Evolutionary conservation across 1,140 invertebrate genomes (phyloP).

Genomic region (Drosophila lacertosa): DNA sequence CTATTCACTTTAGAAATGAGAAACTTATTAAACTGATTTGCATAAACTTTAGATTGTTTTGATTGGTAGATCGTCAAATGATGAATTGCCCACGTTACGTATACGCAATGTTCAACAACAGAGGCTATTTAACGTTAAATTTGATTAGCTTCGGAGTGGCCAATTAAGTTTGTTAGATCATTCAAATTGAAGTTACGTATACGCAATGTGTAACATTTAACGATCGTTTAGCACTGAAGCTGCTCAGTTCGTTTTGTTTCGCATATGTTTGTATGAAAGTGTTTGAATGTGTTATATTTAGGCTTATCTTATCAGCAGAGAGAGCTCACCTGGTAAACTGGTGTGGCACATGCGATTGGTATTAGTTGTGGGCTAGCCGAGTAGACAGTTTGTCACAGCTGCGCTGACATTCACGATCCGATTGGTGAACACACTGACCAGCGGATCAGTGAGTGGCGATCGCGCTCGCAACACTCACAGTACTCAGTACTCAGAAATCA

Average conservation of each 20-base stretch:
- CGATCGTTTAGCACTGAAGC: constrained; percentile 17
- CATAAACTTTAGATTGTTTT: too few relatives aligned
- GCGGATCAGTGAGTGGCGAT: neutral
- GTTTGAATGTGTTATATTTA: neutral
- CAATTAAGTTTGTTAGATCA: neutral
- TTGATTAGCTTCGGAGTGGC: neutral
- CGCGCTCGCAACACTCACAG: neutral
- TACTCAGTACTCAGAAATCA: neutral
- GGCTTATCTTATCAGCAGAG: constrained; percentile 39
- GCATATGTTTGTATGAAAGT: neutral
- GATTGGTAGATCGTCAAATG: too few relatives aligned
- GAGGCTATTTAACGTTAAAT: neutral
- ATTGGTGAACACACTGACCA: neutral
- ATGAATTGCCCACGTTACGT: neutral
- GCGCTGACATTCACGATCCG: constrained; percentile 24
- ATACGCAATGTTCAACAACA: neutral
- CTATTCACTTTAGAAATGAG: too few relatives aligned
- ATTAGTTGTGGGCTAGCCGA: neutral
- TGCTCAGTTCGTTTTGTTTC: neutral
- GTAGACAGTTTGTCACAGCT: constrained; percentile 12
- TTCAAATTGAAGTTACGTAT: constrained; percentile 9
- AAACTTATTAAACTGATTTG: too few relatives aligned
- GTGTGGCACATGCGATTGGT: constrained; percentile 41
- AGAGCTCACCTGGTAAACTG: constrained; percentile 33
- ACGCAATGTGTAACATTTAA: constrained; percentile 8